A percentile compares a stretch with the other conserved stretches of the same genome.
Evolutionary conservation across 2,797 vertebrate genomes (phyloP).

Genomic region (Petrocephalus sullivani): DNA sequence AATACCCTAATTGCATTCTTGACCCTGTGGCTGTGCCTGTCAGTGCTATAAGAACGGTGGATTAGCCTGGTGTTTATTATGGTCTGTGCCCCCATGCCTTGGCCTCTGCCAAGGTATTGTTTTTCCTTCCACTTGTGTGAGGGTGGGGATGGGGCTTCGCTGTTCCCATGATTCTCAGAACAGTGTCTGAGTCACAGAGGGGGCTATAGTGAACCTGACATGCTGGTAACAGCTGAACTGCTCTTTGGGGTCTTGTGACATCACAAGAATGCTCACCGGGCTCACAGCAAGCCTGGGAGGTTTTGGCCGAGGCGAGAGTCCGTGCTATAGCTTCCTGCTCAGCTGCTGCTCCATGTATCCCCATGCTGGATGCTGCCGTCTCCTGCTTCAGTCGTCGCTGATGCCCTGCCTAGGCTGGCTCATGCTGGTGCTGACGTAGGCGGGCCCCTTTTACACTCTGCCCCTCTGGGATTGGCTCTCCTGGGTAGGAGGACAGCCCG

Average conservation of each 20-base stretch:
- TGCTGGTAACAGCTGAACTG: conserved; percentile 43
- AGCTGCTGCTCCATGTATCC: background rate
- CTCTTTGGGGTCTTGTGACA: conserved; percentile 37
- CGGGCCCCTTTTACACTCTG: background rate
- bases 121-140: conserved; percentile 15
- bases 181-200: background rate
- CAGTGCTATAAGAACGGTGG: conserved; percentile 20
- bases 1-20: conserved; percentile 29
- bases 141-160: conserved; percentile 14
- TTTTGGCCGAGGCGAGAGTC: background rate
- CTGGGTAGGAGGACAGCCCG: background rate
- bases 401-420: background rate
- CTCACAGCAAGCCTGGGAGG: background rate
- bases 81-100: background rate
- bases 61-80: conserved; percentile 13
- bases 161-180: conserved; percentile 43
- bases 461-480: conserved; percentile 6
- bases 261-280: conserved; percentile 30
- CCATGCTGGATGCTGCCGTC: background rate
- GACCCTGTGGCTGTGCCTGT: background rate
- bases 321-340: background rate
- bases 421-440: background rate
- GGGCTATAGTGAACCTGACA: background rate
- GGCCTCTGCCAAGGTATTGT: conserved; percentile 25
- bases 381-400: background rate